Conservation (phyloP, 2,797 vertebrate genomes). For the Gallinago solitaria region DNA sequence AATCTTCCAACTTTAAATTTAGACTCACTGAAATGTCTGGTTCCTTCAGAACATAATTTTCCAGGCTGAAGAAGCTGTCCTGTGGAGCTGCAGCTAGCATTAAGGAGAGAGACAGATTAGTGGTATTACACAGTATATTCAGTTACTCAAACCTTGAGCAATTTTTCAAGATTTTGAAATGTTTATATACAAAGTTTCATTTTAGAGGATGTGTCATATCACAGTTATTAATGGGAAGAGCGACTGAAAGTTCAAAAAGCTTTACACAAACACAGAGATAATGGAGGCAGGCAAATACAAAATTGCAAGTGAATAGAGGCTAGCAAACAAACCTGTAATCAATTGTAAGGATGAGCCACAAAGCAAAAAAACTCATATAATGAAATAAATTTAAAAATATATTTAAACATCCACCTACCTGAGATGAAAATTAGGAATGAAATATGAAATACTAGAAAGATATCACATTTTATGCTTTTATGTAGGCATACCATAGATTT, state of each 20-base stretch:
- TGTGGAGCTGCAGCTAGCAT: background rate
- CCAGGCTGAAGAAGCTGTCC: constrained; percentile 46
- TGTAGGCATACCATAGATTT: background rate
- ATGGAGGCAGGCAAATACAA: constrained; percentile 12
- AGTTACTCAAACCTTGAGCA: constrained; percentile 3
- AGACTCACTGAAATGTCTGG: constrained; percentile 60
- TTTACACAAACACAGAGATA: constrained; percentile 40
- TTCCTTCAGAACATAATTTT: constrained; percentile 68
- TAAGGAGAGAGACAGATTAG: constrained; percentile 40
- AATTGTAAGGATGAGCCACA: background rate
- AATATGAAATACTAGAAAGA: background rate
- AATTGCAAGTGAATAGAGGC: background rate
- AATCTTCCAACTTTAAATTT: constrained; percentile 71
- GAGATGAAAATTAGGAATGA: background rate
- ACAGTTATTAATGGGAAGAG: constrained; percentile 27
- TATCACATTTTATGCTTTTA: background rate
- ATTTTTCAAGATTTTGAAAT: constrained; percentile 39
- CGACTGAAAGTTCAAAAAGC: constrained; percentile 37
- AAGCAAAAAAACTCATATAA: constrained; percentile 22
- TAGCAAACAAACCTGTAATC: background rate
- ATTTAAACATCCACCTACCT: background rate
- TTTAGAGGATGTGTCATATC: constrained; percentile 30
- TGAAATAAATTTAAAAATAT: background rate
- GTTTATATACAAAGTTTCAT: constrained; percentile 42
- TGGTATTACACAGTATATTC: background rate